phyloP scores from a whole-genome alignment of 2,797 vertebrate species.

The Spinus olivaceus region DNA sequence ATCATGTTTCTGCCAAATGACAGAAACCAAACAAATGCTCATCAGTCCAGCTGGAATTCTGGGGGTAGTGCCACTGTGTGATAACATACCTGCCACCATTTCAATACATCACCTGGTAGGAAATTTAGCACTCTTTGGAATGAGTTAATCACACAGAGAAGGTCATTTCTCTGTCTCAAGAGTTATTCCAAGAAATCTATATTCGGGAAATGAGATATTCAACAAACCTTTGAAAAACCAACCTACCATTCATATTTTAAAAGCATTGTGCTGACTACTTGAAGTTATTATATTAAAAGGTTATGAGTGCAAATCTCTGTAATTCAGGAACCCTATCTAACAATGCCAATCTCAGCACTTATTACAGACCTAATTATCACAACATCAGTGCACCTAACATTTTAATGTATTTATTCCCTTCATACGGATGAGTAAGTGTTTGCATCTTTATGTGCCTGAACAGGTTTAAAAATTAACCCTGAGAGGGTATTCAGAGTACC shows the following conservation, averaged over 20 bases:
- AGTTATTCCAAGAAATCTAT: not conserved
- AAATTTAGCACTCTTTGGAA: not conserved
- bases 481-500: not conserved
- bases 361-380: conserved; percentile 23
- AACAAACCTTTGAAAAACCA: conserved; percentile 32
- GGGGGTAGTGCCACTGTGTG: not conserved
- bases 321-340: conserved; percentile 21
- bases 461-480: conserved; percentile 17
- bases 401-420: conserved; percentile 35
- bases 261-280: not conserved
- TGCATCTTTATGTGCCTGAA: conserved; percentile 5
- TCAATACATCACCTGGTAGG: not conserved
- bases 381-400: conserved; percentile 14
- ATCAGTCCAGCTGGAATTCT: not conserved
- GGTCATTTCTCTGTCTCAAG: not conserved
- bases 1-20: not conserved
- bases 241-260: not conserved
- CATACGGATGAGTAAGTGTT: not conserved
- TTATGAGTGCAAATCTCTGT: conserved; percentile 42
- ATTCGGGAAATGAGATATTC: not conserved
- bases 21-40: not conserved
- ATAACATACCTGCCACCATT: not conserved
- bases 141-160: not conserved
- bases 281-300: conserved; percentile 32
- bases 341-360: not conserved